Evolutionary conservation across 2,888 invertebrate species (phyloP), one percentile per base, ranked within the genome.

Genomic region (Molorchus minor): DNA sequence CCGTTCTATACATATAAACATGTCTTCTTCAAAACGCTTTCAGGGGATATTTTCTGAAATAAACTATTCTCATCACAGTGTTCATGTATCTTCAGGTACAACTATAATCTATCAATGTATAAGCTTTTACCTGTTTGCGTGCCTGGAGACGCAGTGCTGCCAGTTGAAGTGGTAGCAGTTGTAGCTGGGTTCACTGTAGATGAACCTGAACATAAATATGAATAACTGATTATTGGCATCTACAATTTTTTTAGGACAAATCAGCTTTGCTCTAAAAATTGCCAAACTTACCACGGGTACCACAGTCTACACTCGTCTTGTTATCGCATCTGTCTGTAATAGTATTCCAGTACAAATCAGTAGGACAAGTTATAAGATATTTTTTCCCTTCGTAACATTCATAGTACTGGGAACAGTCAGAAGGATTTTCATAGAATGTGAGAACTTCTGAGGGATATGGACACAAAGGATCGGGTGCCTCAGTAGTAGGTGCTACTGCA

Each of bases 351-450:
- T 46, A 62, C n/a, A 62, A 19, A 12, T 47, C 35, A 1, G 21
- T 3, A 0, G 64, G 57, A 43, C 64, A 64, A 13, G 5, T 45
- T 55, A 62, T 44, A 5, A 36, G 30, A 1, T 36, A 17, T 36
- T 44, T 55, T n/a, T 20, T 29, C 4, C 62, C 62, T n/a, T 53
- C 41, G 3, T 41, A 45, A 38, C 63, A 61, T 43, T 64, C 61
- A 17, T 43, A 56, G 29, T 43, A 65, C 43, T 58, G 45, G 0
- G 35, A 25, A 21, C 61, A 63, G 45, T 58, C 52, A 3, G 16
- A 29, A 16, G 55, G 55, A 13, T 64, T 19, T 2, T 41, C n/a
- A 3, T 35, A 38, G 21, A 47, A 53, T 2, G 25, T 30, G 5
- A 35, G 16, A 5, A 29, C 30, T 4, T 62, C 44, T 1, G 61